Evolutionary conservation across 2,113 vertebrate genomes (phyloP), one percentile per base, ranked within the genome.

Genomic region (Scytalopus superciliaris): DNA sequence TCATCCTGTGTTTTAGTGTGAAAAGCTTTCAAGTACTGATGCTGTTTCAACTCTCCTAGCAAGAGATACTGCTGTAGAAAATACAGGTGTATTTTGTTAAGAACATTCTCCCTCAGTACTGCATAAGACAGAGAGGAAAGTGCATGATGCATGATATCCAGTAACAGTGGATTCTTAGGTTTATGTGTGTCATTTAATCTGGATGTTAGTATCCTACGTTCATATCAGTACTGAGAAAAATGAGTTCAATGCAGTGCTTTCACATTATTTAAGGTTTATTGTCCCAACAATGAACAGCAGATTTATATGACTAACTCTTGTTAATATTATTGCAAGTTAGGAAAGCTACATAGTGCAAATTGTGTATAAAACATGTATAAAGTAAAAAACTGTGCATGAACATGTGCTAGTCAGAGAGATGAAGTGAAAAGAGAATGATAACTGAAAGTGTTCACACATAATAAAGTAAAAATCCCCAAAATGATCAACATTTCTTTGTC

Each of bases 221-320:
- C 5, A 7, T 86, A 78, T 66, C 45, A n/a, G 31, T 60, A 49
- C 31, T 49, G 31, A 93, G 81, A 93, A 96, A 95, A 94, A 88
- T 74, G 3, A 73, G 12, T 91, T 94, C 74, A 77, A 74, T 91
- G 87, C 25, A 40, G 28, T 76, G 69, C 16, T 84, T 95, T 96
- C 70, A 91, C 74, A 79, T 37, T 77, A 57, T 79, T 52, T 74
- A 62, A 75, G 24, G 50, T 83, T 90, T 81, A 72, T 94, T 93
- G 82, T 91, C 76, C 81, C 68, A 86, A 24, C n/a, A 73, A 52
- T 1, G 30, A 87, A 90, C 70, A 45, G 56, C 62, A 96, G 73
- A 94, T 87, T 87, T 94, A 80, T 9, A 24, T 40, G 64, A 82
- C 59, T 83, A 91, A 82, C 72, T 94, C 67, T 31, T 52, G 40